Evolutionary conservation across 2,888 invertebrate genomes (phyloP).

Genomic region (Trimorus sp.): DNA sequence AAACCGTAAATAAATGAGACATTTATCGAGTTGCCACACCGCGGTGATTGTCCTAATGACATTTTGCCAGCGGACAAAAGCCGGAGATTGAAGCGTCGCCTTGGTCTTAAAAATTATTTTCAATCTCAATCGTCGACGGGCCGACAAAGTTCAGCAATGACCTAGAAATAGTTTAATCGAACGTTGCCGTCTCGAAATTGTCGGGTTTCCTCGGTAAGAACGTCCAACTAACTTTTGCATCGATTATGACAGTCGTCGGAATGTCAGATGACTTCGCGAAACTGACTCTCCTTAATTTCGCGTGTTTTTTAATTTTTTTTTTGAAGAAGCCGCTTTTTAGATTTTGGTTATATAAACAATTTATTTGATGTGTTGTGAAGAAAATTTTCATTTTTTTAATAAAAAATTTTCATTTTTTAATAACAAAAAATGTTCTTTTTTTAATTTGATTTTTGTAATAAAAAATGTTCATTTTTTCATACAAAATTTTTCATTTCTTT

Average conservation of each 20-base stretch:
- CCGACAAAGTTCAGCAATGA: slow-evolving; percentile 15
- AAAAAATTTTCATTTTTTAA: no score
- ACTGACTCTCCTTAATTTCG: no score
- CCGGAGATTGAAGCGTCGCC: slow-evolving; percentile 16
- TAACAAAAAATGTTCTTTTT: no score
- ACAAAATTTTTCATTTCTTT: no score
- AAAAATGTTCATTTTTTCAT: no score
- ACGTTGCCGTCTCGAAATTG: slow-evolving; percentile 11
- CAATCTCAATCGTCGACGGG: slow-evolving; percentile 6
- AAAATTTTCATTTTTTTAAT: no score
- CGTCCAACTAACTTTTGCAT: neutral
- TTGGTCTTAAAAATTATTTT: slow-evolving; percentile 46
- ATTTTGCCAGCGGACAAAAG: slow-evolving; percentile 33
- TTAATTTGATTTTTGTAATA: no score
- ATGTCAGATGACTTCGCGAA: neutral
- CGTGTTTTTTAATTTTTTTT: no score
- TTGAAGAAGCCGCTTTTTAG: no score
- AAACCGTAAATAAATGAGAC: slow-evolving; percentile 37
- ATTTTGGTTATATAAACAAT: no score
- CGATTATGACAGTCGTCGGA: slow-evolving; percentile 1
- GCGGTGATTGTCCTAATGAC: slow-evolving; percentile 42
- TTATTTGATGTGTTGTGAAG: no score
- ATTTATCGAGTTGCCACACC: slow-evolving; percentile 48
- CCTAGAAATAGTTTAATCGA: slow-evolving; percentile 29
- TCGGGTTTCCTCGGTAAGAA: slow-evolving; percentile 7